Evolutionary conservation across 2,888 invertebrate species (phyloP).

Genomic region (Agrotis puta): DNA sequence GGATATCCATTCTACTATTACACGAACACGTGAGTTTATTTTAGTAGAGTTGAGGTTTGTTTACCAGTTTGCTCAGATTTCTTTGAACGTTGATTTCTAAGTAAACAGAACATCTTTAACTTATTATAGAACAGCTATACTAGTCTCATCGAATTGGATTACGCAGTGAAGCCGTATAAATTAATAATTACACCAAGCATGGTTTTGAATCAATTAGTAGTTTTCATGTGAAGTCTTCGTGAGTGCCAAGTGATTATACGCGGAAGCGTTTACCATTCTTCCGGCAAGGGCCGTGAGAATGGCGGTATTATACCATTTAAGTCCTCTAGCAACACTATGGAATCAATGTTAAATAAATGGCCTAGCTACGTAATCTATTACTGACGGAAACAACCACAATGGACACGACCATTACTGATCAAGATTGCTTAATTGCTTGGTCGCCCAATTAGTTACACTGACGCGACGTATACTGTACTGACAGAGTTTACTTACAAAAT

Average conservation of each 20-base stretch:
- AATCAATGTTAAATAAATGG: constrained; percentile 49
- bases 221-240: constrained; percentile 53
- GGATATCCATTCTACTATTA: constrained; percentile 13
- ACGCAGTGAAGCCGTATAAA: constrained; percentile 34
- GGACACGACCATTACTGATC: constrained; percentile 50
- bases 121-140: neutral
- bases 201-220: constrained; percentile 52
- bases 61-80: neutral
- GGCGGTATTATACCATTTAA: constrained; percentile 61
- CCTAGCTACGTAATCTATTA: constrained; percentile 37
- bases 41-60: constrained; percentile 12
- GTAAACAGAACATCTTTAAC: neutral
- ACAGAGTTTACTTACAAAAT: constrained; percentile 42
- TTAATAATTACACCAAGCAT: constrained; percentile 38
- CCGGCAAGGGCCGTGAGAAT: constrained; percentile 71
- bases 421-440: constrained; percentile 57
- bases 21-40: constrained; percentile 11
- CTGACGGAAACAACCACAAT: constrained; percentile 58
- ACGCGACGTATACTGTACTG: constrained; percentile 33
- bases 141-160: neutral
- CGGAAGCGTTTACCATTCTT: constrained; percentile 72
- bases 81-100: neutral
- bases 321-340: constrained; percentile 47
- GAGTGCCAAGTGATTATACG: constrained; percentile 61
- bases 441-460: constrained; percentile 54